A percentile compares a stretch with the other conserved stretches of the same genome.
phyloP scores from a whole-genome alignment of 2,888 invertebrate genomes.

The Rosalia funebris region DNA sequence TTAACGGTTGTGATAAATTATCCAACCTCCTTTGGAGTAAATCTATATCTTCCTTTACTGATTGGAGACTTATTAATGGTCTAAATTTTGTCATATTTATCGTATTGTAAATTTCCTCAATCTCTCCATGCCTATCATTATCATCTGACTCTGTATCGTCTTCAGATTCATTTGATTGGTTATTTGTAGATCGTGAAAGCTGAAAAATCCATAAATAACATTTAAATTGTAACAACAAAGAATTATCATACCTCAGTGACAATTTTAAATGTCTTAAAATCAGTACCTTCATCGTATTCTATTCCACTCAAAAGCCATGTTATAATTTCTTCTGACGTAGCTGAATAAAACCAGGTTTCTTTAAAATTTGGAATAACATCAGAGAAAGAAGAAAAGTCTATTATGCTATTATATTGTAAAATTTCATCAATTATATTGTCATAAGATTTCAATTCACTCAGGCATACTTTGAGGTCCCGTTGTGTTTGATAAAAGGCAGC shows the following conservation, averaged over 20 bases:
- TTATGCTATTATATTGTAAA: constrained; percentile 53
- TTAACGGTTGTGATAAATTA: neutral
- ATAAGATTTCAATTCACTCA: neutral
- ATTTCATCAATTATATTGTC: neutral
- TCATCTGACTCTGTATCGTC: neutral
- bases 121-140: neutral
- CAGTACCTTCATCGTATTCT: neutral
- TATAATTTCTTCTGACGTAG: constrained; percentile 37
- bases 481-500: neutral
- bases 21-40: neutral
- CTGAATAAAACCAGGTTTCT: constrained; percentile 60
- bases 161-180: neutral
- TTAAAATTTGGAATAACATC: constrained; percentile 46
- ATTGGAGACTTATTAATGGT: neutral
- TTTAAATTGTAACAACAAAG: neutral
- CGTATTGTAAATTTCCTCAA: neutral
- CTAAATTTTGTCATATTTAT: neutral
- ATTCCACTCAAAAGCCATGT: constrained; percentile 46
- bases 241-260: too few species aligned
- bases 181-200: neutral
- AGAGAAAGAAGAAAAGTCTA: constrained; percentile 47
- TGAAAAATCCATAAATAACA: neutral
- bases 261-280: too few species aligned
- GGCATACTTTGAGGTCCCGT: neutral
- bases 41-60: neutral